Evolutionary conservation across 2,797 vertebrate genomes (phyloP).

Genomic region (Crotalus adamanteus): DNA sequence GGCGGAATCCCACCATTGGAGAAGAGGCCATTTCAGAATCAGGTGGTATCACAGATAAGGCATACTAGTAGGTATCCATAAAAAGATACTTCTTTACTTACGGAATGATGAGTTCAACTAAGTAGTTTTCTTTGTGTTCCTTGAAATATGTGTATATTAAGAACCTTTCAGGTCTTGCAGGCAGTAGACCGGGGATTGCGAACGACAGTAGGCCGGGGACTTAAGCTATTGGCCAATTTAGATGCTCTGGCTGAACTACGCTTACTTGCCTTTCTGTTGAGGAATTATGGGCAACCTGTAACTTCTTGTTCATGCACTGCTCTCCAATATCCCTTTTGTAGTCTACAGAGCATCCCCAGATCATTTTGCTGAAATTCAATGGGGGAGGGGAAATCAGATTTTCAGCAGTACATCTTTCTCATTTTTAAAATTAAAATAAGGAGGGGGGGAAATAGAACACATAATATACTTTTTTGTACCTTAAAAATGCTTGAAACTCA

Average conservation of each 20-base stretch:
- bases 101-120: background rate
- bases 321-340: background rate
- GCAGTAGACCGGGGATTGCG: no score
- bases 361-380: background rate
- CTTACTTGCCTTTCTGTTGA: background rate
- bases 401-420: background rate
- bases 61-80: background rate
- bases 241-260: background rate
- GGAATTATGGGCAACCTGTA: background rate
- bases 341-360: background rate
- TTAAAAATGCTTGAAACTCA: background rate
- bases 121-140: background rate
- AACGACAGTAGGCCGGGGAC: no score
- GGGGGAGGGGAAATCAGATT: accelerated
- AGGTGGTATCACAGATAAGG: background rate
- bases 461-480: background rate
- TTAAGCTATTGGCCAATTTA: background rate
- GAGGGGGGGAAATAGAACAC: background rate
- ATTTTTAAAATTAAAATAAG: background rate
- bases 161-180: background rate
- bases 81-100: background rate
- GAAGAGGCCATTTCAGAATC: background rate
- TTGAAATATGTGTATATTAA: background rate
- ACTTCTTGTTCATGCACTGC: background rate
- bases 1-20: no score